These are phyloP conservation scores for Iphiclides podalirius DNA, from an alignment of 2,888 invertebrate genomes.

Conservation along the genomic window DNA sequence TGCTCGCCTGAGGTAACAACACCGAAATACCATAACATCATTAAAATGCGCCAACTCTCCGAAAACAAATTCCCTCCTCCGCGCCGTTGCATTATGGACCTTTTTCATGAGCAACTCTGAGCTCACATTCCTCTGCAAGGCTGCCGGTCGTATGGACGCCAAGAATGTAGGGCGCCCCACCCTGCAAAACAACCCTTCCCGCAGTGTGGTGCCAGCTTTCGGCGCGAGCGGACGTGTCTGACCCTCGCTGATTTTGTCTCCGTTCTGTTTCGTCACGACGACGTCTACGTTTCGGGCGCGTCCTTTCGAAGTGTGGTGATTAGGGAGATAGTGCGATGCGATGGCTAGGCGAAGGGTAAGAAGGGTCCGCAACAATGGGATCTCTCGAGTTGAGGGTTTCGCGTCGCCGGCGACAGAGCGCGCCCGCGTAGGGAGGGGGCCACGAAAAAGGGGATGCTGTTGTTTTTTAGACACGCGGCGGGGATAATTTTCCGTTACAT, in stretches of 20 bases:
- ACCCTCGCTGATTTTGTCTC: neutral
- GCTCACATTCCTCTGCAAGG: too few species aligned
- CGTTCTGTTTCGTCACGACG: too few species aligned
- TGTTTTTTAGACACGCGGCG: neutral
- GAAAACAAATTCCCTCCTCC: slow-evolving; percentile 8
- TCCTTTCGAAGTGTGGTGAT: slow-evolving; percentile 19
- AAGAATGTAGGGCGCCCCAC: slow-evolving; percentile 21
- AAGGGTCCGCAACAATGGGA: slow-evolving; percentile 1
- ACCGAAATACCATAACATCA: slow-evolving; percentile 17
- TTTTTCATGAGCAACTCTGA: neutral
- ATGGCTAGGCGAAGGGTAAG: slow-evolving; percentile 24
- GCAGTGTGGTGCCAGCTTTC: slow-evolving; percentile 18
- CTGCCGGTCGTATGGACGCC: too few species aligned
- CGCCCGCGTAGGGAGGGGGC: neutral
- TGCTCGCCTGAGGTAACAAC: slow-evolving; percentile 2
- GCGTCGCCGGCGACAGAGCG: slow-evolving; percentile 9
- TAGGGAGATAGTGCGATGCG: slow-evolving; percentile 18
- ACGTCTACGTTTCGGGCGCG: neutral
- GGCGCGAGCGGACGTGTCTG: slow-evolving; percentile 16
- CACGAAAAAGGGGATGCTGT: neutral
- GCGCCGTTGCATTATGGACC: neutral
- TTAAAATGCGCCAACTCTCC: slow-evolving; percentile 12
- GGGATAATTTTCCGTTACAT: too few species aligned
- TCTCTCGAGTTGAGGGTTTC: slow-evolving; percentile 12
- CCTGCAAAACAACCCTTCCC: slow-evolving; percentile 15